These are phyloP conservation scores for Austrofundulus limnaeus DNA, from an alignment of 2,113 vertebrate genomes.

Conservation along the genomic window DNA sequence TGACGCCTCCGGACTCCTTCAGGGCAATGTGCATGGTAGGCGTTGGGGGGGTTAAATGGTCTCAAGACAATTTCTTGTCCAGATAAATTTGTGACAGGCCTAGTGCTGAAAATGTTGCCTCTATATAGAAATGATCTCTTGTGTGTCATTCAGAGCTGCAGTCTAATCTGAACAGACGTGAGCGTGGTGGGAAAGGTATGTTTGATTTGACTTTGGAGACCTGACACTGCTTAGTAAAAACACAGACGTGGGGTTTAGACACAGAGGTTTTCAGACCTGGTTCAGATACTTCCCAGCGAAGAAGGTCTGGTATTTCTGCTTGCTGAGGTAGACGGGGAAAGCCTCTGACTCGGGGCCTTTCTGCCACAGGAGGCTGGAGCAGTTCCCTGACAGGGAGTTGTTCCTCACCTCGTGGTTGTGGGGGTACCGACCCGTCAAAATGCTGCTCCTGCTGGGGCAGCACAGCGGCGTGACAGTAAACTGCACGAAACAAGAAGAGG, in stretches of 20 bases:
- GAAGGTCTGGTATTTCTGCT: constrained; percentile 80
- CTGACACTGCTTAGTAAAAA: too few species aligned
- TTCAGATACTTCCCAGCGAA: constrained; percentile 82
- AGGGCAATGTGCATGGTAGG: too few species aligned
- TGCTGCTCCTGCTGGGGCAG: constrained; percentile 82
- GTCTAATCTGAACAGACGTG: too few species aligned
- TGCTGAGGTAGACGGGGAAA: constrained; percentile 78
- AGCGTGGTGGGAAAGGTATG: too few species aligned
- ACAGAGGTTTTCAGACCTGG: constrained; percentile 64
- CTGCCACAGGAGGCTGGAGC: constrained; percentile 80
- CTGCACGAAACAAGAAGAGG: constrained; percentile 48
- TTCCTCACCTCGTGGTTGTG: constrained; percentile 83
- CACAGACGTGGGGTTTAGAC: not conserved
- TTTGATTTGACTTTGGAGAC: too few species aligned
- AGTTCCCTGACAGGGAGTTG: constrained; percentile 81
- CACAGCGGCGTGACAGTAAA: constrained; percentile 80
- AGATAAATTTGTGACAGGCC: too few species aligned
- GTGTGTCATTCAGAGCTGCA: too few species aligned
- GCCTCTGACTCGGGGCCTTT: constrained; percentile 65
- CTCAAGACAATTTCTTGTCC: too few species aligned
- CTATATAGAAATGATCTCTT: too few species aligned
- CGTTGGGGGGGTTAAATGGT: too few species aligned
- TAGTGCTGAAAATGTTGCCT: too few species aligned
- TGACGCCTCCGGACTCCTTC: too few species aligned
- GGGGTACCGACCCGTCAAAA: constrained; percentile 79